These are phyloP conservation scores for Spinus olivaceus DNA, from an alignment of 2,797 vertebrate species.

Conservation along the genomic window DNA sequence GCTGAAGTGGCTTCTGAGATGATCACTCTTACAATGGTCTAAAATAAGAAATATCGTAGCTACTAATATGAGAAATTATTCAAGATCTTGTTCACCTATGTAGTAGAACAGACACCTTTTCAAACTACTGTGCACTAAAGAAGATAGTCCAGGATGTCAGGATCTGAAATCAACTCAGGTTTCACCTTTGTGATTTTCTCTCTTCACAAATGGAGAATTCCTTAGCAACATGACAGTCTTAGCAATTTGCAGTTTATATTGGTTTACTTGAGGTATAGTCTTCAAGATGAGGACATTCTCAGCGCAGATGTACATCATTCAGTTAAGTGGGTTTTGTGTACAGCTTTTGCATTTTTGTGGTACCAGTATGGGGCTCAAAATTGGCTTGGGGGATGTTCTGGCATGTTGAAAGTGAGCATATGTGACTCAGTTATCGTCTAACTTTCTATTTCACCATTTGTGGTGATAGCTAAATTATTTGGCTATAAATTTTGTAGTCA, in stretches of 20 bases:
- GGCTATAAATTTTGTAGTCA: not conserved
- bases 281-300: not conserved
- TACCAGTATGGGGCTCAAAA: not conserved
- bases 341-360: not conserved
- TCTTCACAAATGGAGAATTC: not conserved
- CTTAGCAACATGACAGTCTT: not conserved
- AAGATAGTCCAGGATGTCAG: not conserved
- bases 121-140: not conserved
- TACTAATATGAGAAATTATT: not conserved
- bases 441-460: not conserved
- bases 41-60: not conserved
- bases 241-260: not conserved
- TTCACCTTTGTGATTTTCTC: not conserved
- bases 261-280: not conserved
- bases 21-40: not conserved
- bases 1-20: not conserved
- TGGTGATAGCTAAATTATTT: not conserved
- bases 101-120: not conserved
- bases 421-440: not conserved
- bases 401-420: not conserved
- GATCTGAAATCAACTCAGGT: not conserved
- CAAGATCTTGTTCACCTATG: not conserved
- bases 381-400: not conserved
- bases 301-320: not conserved
- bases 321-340: not conserved